Percentiles rank a stretch among this genome's conserved stretches.
phyloP scores from a whole-genome alignment of 30 jellyfish, hydroid and myxozoan genomes.

The Nemopilema nomurai region DNA sequence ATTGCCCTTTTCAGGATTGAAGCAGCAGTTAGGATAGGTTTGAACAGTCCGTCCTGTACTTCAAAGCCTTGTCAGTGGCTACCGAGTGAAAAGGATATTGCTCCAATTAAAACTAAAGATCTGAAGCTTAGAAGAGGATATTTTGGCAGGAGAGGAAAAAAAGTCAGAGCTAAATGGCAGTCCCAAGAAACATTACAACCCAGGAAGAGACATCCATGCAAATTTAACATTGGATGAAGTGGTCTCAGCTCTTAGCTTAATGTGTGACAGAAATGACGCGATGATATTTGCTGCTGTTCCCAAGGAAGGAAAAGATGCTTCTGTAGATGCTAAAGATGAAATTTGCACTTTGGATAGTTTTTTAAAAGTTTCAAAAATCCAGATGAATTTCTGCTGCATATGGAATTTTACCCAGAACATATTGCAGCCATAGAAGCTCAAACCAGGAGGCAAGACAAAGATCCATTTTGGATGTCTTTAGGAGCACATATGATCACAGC shows the following conservation, averaged over 20 bases:
- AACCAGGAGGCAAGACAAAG: too few species aligned
- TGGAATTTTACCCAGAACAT: too few species aligned
- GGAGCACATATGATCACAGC: too few species aligned
- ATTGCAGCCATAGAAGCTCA: too few species aligned
- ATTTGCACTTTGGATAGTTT: too few species aligned
- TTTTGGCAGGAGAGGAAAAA: constrained; percentile 29
- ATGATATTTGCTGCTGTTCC: neutral
- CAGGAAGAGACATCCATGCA: neutral
- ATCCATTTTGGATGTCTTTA: too few species aligned
- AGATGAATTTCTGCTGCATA: too few species aligned
- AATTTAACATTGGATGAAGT: neutral
- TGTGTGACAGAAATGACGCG: neutral
- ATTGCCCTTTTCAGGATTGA: constrained; percentile 24
- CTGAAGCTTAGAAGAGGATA: constrained; percentile 12
- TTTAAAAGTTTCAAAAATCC: too few species aligned
- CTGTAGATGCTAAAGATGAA: too few species aligned
- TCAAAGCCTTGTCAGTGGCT: too few species aligned
- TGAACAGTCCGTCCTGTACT: too few species aligned
- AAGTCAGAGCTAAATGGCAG: constrained; percentile 8
- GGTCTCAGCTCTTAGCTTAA: neutral
- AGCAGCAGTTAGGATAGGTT: constrained; percentile 34
- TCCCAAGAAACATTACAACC: constrained; percentile 11
- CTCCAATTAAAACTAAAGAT: neutral
- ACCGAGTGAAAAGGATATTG: constrained; percentile 19
- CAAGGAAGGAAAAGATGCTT: too few species aligned